phyloP scores from a whole-genome alignment of 2,113 vertebrate genomes.

The Okapia johnstoni region DNA sequence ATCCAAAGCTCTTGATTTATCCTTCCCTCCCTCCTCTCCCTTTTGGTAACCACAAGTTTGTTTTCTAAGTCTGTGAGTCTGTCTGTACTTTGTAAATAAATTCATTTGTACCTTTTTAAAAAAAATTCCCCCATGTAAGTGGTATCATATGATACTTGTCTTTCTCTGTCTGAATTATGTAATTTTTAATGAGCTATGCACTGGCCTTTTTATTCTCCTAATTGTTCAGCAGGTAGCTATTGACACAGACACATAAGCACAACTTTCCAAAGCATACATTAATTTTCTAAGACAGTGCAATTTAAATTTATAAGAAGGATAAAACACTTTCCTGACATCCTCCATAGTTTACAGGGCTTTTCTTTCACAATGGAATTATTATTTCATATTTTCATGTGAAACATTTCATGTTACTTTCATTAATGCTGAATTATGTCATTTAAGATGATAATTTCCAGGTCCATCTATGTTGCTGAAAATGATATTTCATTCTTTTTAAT shows the following conservation, averaged over 20 bases:
- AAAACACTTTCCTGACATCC: not conserved
- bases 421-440: not conserved
- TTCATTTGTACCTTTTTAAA: not conserved
- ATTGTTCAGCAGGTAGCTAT: not conserved
- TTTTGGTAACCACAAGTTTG: not conserved
- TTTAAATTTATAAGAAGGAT: not conserved
- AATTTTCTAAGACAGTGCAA: not conserved
- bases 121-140: not conserved
- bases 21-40: not conserved
- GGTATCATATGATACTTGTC: not conserved
- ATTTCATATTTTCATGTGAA: slow-evolving; percentile 10
- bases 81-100: not conserved
- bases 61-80: not conserved
- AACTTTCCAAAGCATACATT: not conserved
- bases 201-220: not conserved
- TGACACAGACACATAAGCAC: not conserved
- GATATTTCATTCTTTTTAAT: not conserved
- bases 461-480: not conserved
- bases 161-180: not conserved
- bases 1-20: not conserved
- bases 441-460: not conserved
- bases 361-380: not conserved
- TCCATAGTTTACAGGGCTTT: not conserved
- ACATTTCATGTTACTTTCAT: not conserved
- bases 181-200: not conserved